phyloP scores from a whole-genome alignment of 2,888 invertebrate genomes.

The Drosophila fulvimacula region DNA sequence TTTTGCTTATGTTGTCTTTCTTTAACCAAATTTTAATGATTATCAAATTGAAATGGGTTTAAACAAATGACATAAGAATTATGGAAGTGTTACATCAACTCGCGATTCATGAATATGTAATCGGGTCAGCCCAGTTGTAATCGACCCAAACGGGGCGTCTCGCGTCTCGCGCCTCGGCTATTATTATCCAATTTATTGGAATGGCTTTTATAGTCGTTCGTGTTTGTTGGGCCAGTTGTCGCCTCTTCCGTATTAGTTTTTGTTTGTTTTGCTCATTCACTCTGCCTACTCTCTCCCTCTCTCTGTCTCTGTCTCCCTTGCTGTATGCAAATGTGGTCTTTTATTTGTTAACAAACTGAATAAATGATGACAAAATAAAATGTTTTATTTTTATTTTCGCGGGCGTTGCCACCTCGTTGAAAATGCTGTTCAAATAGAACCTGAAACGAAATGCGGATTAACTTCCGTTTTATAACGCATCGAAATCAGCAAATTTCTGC shows the following conservation, averaged over 20 bases:
- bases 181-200: constrained; percentile 68
- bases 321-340: constrained; percentile 57
- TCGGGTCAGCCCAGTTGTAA: constrained; percentile 45
- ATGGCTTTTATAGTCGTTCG: constrained; percentile 44
- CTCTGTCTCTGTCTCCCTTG: not conserved
- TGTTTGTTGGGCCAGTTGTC: constrained; percentile 34
- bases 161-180: constrained; percentile 17
- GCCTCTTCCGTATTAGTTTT: constrained; percentile 42
- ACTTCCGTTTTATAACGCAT: constrained; percentile 36
- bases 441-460: constrained; percentile 10
- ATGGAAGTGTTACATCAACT: constrained; percentile 31
- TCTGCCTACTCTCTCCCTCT: constrained; percentile 8
- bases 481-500: constrained; percentile 24
- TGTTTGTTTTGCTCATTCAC: constrained; percentile 3
- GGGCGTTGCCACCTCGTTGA: constrained; percentile 13
- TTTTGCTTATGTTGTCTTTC: too few relatives aligned
- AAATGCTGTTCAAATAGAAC: constrained; percentile 13
- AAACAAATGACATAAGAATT: constrained; percentile 38
- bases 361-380: constrained; percentile 69
- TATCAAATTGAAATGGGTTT: constrained; percentile 8
- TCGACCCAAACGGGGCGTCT: constrained; percentile 26
- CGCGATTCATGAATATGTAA: constrained; percentile 69
- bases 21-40: not conserved
- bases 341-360: constrained; percentile 66
- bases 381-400: constrained; percentile 32